These are phyloP conservation scores for Oxyteleia sp. DNA, from an alignment of 2,888 invertebrate species.

Conservation along the genomic window DNA sequence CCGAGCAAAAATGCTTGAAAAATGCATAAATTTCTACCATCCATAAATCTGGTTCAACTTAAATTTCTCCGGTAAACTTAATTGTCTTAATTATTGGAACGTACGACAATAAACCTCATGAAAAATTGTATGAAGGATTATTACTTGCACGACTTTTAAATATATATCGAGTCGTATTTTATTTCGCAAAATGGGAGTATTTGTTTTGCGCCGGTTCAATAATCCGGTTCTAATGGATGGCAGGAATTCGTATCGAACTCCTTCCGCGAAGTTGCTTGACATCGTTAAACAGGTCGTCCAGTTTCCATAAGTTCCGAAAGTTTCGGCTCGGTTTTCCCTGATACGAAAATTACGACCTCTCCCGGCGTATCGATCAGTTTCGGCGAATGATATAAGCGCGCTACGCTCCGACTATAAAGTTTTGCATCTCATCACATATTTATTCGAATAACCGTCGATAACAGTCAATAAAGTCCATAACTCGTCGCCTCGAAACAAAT, in stretches of 20 bases:
- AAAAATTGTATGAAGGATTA: no score
- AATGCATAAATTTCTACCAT: no score
- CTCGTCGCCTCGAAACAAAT: no score
- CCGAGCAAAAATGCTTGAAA: no score
- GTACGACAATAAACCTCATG: no score
- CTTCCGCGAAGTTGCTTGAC: slow-evolving; percentile 33
- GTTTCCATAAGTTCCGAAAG: slow-evolving; percentile 36
- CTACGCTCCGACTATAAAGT: slow-evolving; percentile 3
- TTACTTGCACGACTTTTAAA: no score
- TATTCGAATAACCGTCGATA: no score
- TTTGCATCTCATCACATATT: no score
- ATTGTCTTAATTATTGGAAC: no score
- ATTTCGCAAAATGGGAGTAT: background rate
- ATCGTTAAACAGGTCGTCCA: slow-evolving; percentile 46
- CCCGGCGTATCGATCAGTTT: slow-evolving; percentile 31
- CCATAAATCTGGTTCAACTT: no score
- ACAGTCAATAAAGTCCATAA: no score
- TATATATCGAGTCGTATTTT: background rate
- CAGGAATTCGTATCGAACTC: slow-evolving; percentile 39
- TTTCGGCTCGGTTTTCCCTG: slow-evolving; percentile 8
- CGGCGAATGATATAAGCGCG: slow-evolving; percentile 9
- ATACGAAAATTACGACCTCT: slow-evolving; percentile 35
- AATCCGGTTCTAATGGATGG: slow-evolving; percentile 41
- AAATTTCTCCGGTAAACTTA: no score
- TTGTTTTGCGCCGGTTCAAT: slow-evolving; percentile 35